Base-by-base conservation (phyloP, 2,113 vertebrate genomes). In the Mastomys natalensis region DNA sequence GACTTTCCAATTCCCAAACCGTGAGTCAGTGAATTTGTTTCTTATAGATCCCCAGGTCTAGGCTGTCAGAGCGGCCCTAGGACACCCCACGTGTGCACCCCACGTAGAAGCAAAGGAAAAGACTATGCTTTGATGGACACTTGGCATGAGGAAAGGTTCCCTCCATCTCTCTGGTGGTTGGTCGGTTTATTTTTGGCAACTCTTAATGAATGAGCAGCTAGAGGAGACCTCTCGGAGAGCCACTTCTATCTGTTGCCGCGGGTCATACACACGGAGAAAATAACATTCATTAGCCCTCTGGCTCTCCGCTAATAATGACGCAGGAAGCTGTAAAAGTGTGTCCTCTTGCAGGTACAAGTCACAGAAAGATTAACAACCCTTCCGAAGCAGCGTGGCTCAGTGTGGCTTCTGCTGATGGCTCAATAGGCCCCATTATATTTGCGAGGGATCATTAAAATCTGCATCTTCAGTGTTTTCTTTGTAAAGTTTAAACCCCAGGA, bases 171-270 rank as follows among this genome's bases (percentile, higher is more conserved):
- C 34, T 93, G 89, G 53, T 19, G 21, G 64, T 40, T n/a, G 26
- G 66, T 43, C 58, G 74, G 73, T 91, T 94, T 93, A 92, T 94
- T 97, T 96, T 76, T 95, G 86, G 68, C 60, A 90, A 73, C 86
- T 10, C 66, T 95, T 94, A 95, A 94, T 24, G 51, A 96, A 94
- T 17, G 51, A 95, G 87, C 88, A 77, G 74, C 13, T 19, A 87
- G 68, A 10, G 16, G 58, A 90, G 94, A 80, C 89, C 89, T 94
- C 64, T 31, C 15, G 51, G 7, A 76, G 31, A 90, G 86, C 17
- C 90, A 78, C 62, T 86, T 93, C 55, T 45, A 91, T 53, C 90
- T 81, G 66, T 2, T 86, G 74, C 60, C 37, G 45, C 93, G 94
- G 86, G 86, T 86, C 80, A 76, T 1, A 78, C 43, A 78, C 43